Base-by-base conservation (phyloP, 2,888 invertebrate species). In the Hartigia nigra region DNA sequence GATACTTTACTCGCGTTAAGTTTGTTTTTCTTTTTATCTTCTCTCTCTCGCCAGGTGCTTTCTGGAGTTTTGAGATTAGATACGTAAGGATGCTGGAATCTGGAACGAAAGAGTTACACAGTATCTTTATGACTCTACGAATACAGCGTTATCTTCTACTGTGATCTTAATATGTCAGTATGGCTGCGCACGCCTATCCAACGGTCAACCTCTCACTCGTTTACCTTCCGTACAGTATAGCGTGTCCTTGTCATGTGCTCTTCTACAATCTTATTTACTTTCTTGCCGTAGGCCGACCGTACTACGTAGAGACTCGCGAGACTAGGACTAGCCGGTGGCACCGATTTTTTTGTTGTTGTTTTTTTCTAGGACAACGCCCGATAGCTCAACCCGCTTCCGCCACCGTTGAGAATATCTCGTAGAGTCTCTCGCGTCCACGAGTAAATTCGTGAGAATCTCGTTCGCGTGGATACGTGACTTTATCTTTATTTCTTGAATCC, bases 121-220 rank as follows among this genome's bases (percentile, higher is more conserved):
- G 85, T 87, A 85, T 85, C 85, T 86, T 86, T 87, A 86, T 83
- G 83, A 83, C 85, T 87, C 75, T 70, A 78, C 78, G 83, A 78
- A 81, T 81, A 78, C 82, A 82, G 80, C 81, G 80, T 83, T 88
- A 88, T 88, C 87, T 82, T 84, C 81, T 80, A 80, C 82, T 79
- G 82, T 82, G 85, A 88, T 88, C 88, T 88, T 87, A 88, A 87
- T 88, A 86, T 87, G 87, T 87, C 87, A 84, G 78, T 76, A 75
- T 70, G 78, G 72, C 39, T 55, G 39, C 39, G 23, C 70, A 75
- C 76, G 78, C 85, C 84, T 81, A 81, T 74, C 78, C 75, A 83
- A 78, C 72, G 39, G 39, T 55, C 23, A 55, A 55, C 39, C 39
- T 55, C 39, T 55, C 39, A 55, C 39, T 55, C 39, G 39, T 14